phyloP scores from a whole-genome alignment of 2,888 invertebrate genomes.

The Spilarctia lutea region DNA sequence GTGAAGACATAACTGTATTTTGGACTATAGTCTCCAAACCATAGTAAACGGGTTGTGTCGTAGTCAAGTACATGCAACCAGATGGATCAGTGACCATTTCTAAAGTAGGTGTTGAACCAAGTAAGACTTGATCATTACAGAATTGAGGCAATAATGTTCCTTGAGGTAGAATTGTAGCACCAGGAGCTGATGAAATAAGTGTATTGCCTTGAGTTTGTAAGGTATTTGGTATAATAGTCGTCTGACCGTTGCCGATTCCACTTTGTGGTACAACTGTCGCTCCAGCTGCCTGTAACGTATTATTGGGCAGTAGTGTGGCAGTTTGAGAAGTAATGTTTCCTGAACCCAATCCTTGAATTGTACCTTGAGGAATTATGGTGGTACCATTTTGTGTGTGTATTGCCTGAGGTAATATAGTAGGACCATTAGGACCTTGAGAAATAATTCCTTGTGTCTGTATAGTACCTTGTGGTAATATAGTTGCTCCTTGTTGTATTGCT shows the following conservation, averaged over 20 bases:
- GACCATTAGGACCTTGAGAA: conserved; percentile 86
- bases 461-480: conserved; percentile 87
- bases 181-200: conserved; percentile 83
- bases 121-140: conserved; percentile 87
- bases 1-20: conserved; percentile 96
- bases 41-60: conserved; percentile 92
- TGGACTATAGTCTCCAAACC: conserved; percentile 95
- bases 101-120: conserved; percentile 87
- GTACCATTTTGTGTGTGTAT: conserved; percentile 87
- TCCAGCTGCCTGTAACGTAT: conserved; percentile 74
- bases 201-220: conserved; percentile 85
- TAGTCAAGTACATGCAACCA: conserved; percentile 87
- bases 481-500: conserved; percentile 84
- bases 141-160: conserved; percentile 85
- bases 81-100: conserved; percentile 88
- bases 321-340: conserved; percentile 77
- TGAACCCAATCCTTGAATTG: conserved; percentile 76
- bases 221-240: conserved; percentile 80
- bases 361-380: conserved; percentile 87
- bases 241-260: conserved; percentile 82
- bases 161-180: conserved; percentile 88
- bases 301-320: conserved; percentile 75
- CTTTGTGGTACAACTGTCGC: conserved; percentile 82
- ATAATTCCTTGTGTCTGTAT: conserved; percentile 83
- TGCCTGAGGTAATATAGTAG: conserved; percentile 87